Evolutionary conservation across 1,140 invertebrate genomes (phyloP), one percentile per base, ranked within the genome.

Genomic region (Drosophila pectinifera): DNA sequence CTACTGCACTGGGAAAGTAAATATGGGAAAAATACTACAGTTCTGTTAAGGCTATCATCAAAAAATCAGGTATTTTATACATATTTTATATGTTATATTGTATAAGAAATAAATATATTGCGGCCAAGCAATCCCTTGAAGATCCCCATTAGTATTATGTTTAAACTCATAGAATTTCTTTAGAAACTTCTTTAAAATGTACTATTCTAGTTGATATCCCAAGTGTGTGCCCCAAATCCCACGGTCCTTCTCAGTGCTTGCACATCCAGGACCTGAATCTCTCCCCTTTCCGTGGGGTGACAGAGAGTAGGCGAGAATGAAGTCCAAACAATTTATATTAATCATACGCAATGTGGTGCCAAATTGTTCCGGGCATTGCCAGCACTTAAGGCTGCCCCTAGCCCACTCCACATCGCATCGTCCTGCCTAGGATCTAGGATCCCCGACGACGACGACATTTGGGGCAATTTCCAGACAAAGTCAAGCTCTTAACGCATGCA

Each of bases 261-360:
- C 41, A 39, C 31, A 67, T 67, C 41, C 59, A 65, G 26, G 34
- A 64, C 24, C 18, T 65, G 13, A 20, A 14, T 4, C 11, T 38
- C 10, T 18, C 1, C 5, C 16, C 14, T 14, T 8, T 6, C 11
- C 28, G 28, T 14, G 4, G 5, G 5, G 11, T 3, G 6, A 36
- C 4, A 14, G 10, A 24, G 5, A 22, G 42, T 54, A 36, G 22
- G 54, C 46, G 42, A 38, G 61, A 43, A 36, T 75, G 46, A 74
- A 74, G 70, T 75, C 72, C 74, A 70, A 75, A 65, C 75, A 78
- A 83, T 83, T 83, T 83, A 79, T 83, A 83, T 83, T 83, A 79
- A 83, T 83, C 80, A 83, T 79, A 76, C 80, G 80, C 80, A 79
- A 83, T 62, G 75, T 83, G 63, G 80, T 79, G 80, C 80, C 80